Evolutionary conservation across 2,888 invertebrate genomes (phyloP).

Genomic region (Lymantria dispar): DNA sequence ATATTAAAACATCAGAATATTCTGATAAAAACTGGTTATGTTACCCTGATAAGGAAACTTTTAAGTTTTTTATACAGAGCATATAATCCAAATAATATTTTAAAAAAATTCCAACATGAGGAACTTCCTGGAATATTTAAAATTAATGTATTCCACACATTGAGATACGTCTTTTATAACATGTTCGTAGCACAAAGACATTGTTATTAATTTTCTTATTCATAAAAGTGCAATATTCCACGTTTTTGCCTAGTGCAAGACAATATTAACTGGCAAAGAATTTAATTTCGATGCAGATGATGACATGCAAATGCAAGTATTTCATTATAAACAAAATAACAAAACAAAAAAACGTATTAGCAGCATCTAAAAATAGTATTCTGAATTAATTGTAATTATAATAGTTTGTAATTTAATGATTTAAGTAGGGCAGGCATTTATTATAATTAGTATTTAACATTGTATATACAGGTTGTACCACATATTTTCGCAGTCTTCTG

Average conservation of each 20-base stretch:
- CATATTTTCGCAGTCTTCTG: too few relatives aligned
- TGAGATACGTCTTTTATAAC: not conserved
- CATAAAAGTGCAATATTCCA: conserved; percentile 4
- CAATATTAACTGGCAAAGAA: conserved; percentile 8
- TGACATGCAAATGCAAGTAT: not conserved
- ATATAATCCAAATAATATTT: conserved; percentile 4
- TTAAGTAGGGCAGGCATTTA: too few relatives aligned
- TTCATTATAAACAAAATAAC: not conserved
- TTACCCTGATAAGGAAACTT: conserved; percentile 14
- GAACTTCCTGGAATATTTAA: not conserved
- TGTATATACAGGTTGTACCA: too few relatives aligned
- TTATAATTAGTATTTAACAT: too few relatives aligned
- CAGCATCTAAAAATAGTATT: too few relatives aligned
- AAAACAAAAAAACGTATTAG: not conserved
- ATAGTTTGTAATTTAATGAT: too few relatives aligned
- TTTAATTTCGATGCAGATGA: conserved; percentile 6
- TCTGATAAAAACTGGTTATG: conserved; percentile 15
- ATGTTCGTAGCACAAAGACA: not conserved
- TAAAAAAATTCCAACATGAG: not conserved
- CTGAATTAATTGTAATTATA: too few relatives aligned
- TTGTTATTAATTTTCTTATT: not conserved
- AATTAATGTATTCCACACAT: not conserved
- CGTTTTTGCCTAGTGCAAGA: conserved; percentile 8
- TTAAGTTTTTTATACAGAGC: conserved; percentile 18
- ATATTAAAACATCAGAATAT: conserved; percentile 16